Evolutionary conservation across 2,797 vertebrate genomes (phyloP).

Genomic region (Urocyon cinereoargenteus): DNA sequence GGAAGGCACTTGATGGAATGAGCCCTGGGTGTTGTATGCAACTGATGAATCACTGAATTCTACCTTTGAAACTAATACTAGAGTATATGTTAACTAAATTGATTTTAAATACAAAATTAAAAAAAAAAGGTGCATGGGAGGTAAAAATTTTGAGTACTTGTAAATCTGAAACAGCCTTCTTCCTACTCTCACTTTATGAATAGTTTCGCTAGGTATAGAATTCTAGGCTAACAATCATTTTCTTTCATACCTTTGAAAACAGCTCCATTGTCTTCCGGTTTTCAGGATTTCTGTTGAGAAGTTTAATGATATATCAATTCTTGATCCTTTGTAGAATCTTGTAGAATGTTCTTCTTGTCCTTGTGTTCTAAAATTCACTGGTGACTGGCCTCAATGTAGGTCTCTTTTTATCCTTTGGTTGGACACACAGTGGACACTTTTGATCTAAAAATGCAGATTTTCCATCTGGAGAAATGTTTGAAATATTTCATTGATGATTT

Average conservation of each 20-base stretch:
- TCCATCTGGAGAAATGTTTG: neutral
- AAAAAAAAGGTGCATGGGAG: neutral
- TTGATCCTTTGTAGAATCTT: neutral
- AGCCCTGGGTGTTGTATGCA: neutral
- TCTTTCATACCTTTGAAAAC: constrained; percentile 4
- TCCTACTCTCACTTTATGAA: neutral
- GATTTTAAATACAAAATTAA: neutral
- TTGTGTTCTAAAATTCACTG: neutral
- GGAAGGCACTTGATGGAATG: neutral
- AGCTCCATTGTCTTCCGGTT: neutral
- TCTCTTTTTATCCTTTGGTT: neutral
- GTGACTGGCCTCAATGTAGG: neutral
- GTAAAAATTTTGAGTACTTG: neutral
- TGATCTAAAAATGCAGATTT: neutral
- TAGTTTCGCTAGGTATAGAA: neutral
- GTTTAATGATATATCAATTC: neutral
- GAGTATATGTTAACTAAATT: neutral
- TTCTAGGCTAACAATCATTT: neutral
- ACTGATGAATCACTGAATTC: neutral
- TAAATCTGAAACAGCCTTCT: neutral
- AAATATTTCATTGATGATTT: neutral
- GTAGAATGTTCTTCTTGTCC: neutral
- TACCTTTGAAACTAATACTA: neutral
- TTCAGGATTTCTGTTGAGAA: neutral
- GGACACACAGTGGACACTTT: neutral